Conservation (phyloP, 2,888 invertebrate genomes). For the Eupithecia pulchellata region DNA sequence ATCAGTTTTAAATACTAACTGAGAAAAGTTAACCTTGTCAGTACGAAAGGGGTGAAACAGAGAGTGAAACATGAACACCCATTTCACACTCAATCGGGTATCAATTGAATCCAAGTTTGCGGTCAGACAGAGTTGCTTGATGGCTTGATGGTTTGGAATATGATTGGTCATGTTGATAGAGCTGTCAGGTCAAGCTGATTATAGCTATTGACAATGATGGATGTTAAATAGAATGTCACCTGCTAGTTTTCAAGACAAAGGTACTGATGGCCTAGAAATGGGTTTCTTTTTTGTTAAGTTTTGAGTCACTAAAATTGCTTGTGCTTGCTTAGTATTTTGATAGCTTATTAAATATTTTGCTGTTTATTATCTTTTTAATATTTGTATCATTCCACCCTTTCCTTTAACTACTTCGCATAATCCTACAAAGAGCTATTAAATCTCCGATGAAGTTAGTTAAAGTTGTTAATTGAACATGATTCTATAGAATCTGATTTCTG, state of each 20-base stretch:
- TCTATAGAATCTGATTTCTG: background rate
- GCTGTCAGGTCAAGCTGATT: constrained; percentile 6
- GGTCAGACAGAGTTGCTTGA: constrained; percentile 23
- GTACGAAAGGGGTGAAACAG: background rate
- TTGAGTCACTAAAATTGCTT: background rate
- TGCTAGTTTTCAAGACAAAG: background rate
- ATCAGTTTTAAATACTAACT: background rate
- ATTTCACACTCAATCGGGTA: constrained; percentile 32
- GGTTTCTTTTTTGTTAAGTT: background rate
- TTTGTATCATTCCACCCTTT: background rate
- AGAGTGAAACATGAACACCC: background rate
- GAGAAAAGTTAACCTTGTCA: background rate
- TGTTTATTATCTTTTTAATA: background rate
- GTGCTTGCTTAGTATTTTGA: background rate
- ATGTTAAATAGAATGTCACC: background rate
- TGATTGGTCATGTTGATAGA: constrained; percentile 18
- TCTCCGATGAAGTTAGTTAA: background rate
- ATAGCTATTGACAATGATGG: constrained; percentile 8
- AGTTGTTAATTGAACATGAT: background rate
- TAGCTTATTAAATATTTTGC: background rate
- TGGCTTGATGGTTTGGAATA: constrained; percentile 20
- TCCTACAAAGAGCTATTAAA: background rate
- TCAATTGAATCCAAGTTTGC: constrained; percentile 27
- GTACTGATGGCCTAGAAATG: background rate
- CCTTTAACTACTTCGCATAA: background rate